Evolutionary conservation across 2,113 vertebrate genomes (phyloP), one percentile per base, ranked within the genome.

Genomic region (Bettongia penicillata): DNA sequence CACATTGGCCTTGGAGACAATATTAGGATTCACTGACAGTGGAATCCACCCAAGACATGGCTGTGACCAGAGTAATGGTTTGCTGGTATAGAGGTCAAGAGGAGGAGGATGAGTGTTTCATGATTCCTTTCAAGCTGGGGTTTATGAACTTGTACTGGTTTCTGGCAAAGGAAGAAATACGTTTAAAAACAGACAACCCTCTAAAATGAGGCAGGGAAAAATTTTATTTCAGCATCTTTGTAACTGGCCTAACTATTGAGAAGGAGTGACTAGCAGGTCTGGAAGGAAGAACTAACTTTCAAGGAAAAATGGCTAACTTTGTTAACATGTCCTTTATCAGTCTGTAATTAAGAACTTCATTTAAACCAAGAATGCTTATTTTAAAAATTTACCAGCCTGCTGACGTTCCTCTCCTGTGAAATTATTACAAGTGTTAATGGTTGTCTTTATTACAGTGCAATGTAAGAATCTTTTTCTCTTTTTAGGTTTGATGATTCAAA

Each of bases 261-360:
- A 24, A 95, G 48, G 16, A 93, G n/a, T 23, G 43, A 26, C 0
- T 48, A 28, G 51, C 10, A 52, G 11, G 49, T 55, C 91, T 89
- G 47, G 16, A 53, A 16, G 61, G 16, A 2, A 93, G 53, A 96
- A 52, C 28, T 7, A 48, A 2, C 68, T 51, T 89, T 92, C 84
- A 48, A 25, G 49, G 51, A 51, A 92, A 91, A 96, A 61, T 91
- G 91, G 48, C 48, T 0, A 6, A 97, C 98, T 91, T 91, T 97
- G 91, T 31, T 22, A 94, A 51, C 93, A 91, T 92, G 95, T 95
- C 43, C 94, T 53, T 92, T 98, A 97, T 98, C 98, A 94, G 98
- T 90, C 43, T 97, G 97, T 98, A 98, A 98, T 98, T 98, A 98
- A 98, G 96, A 96, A 53, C 95, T 97, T 96, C 96, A 93, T 97